Base-by-base conservation (phyloP, 2,888 invertebrate species). In the Pyrrhopygopsis socrates region DNA sequence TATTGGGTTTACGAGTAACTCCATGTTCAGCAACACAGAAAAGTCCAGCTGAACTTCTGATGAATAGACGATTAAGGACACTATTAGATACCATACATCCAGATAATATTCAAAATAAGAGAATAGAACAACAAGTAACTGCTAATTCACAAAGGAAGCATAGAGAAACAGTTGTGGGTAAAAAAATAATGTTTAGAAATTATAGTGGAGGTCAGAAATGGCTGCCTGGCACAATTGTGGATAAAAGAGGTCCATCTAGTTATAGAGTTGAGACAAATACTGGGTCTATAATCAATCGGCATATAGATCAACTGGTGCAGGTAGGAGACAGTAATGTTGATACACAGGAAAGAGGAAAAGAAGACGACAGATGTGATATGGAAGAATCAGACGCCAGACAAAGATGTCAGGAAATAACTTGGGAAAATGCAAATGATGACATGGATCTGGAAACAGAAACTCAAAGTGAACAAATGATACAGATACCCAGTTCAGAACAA, bases 71-170 rank as follows among this genome's bases (percentile, higher is more conserved):
- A 18, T 41, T 87, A 27, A 65, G 80, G 3, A 87, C 87, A 6
- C 58, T 87, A 41, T 75, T 87, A 15, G 84, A 87, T 67, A 81
- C 76, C 13, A 34, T 81, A 30, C 81, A 87, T 63, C 84, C 84
- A 65, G 76, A 81, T 13, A 84, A 79, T 73, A 9, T 70, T 58
- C 68, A 70, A 3, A 50, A 71, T 20, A 75, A 34, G 29, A 78
- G 29, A 50, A 38, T 78, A 13, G 78, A 78, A 15, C 15, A 75
- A 34, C 83, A 86, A 65, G 83, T 87, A 34, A 34, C 11, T 34
- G 5, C 6, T 11, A 34, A 34, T 34, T 34, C 34, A 34, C 34
- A 34, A 11, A 5, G 34, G 11, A 34, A 34, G 34, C 34, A 34
- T 34, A 34, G 34, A 34, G 34, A 34, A 34, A 34, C n/a, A n/a